Conservation (phyloP, 2,797 vertebrate genomes). For the Sphaeramia orbicularis region DNA sequence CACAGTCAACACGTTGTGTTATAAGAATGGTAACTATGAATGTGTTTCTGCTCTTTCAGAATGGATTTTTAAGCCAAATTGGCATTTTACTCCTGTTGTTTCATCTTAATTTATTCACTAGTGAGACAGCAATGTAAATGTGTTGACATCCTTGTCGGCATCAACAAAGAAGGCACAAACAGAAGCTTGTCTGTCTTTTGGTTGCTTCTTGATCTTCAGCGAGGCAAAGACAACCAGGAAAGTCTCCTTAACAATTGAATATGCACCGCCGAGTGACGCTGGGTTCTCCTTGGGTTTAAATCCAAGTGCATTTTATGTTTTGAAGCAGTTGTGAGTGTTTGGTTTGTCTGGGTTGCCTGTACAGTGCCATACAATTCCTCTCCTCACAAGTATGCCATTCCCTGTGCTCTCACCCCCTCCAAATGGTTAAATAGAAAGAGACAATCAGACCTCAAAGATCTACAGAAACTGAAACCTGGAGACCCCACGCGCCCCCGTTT, state of each 20-base stretch:
- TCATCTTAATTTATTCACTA: slow-evolving; percentile 36
- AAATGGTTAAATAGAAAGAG: slow-evolving; percentile 63
- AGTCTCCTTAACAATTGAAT: slow-evolving; percentile 30
- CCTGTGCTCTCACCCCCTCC: slow-evolving; percentile 4
- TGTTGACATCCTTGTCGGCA: slow-evolving; percentile 9
- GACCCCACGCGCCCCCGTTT: not conserved
- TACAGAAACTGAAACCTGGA: slow-evolving; percentile 49
- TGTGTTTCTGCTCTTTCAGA: slow-evolving; percentile 65
- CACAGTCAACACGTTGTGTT: slow-evolving; percentile 72
- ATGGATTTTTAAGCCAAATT: slow-evolving; percentile 58
- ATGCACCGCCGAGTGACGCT: slow-evolving; percentile 26
- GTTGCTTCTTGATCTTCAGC: not conserved
- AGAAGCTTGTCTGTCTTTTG: not conserved
- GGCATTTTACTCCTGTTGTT: slow-evolving; percentile 49
- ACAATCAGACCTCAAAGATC: slow-evolving; percentile 78
- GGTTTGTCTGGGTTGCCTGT: slow-evolving; percentile 58
- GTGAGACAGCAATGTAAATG: slow-evolving; percentile 23
- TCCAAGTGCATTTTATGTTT: slow-evolving; percentile 59
- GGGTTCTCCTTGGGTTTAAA: slow-evolving; percentile 33
- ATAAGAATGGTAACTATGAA: slow-evolving; percentile 71
- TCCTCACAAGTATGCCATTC: slow-evolving; percentile 1
- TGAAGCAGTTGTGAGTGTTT: too few relatives aligned
- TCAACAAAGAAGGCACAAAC: slow-evolving; percentile 14
- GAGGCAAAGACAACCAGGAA: not conserved
- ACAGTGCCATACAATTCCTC: slow-evolving; percentile 72